Conservation (phyloP, 2,797 vertebrate species). For the Eulemur coronatus region DNA sequence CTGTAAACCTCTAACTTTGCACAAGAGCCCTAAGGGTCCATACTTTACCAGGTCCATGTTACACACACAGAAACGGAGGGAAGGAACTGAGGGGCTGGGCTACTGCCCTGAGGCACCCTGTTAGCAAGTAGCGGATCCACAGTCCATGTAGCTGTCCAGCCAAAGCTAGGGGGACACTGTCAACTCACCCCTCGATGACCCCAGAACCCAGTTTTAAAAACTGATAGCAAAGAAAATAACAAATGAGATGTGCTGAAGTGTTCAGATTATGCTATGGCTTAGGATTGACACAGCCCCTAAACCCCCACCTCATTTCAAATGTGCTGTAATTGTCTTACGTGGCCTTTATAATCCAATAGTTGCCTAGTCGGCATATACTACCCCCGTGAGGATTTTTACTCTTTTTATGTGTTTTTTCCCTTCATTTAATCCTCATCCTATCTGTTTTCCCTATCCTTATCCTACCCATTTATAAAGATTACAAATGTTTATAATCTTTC, state of each 20-base stretch:
- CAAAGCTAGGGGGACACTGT: not conserved
- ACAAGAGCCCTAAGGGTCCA: not conserved
- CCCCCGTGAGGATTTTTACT: not conserved
- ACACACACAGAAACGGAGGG: not conserved
- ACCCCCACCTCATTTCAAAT: not conserved
- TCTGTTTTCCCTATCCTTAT: not conserved
- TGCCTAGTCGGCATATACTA: not conserved
- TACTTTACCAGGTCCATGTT: not conserved
- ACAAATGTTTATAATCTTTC: not conserved
- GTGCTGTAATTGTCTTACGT: not conserved
- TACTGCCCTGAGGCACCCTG: not conserved
- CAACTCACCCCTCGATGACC: rapidly evolving
- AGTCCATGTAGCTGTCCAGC: not conserved
- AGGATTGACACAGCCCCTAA: too few relatives aligned
- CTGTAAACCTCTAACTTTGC: not conserved
- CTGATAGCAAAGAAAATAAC: not conserved
- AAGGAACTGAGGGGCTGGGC: not conserved
- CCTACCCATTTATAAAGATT: not conserved
- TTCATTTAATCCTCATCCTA: not conserved
- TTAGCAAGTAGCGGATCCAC: too few relatives aligned
- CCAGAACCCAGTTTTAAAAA: not conserved
- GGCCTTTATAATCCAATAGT: not conserved
- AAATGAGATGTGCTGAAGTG: not conserved
- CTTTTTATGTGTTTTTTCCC: not conserved
- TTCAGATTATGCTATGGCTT: not conserved